phyloP scores from a whole-genome alignment of 2,797 vertebrate species.

The Lepus oiostolus region DNA sequence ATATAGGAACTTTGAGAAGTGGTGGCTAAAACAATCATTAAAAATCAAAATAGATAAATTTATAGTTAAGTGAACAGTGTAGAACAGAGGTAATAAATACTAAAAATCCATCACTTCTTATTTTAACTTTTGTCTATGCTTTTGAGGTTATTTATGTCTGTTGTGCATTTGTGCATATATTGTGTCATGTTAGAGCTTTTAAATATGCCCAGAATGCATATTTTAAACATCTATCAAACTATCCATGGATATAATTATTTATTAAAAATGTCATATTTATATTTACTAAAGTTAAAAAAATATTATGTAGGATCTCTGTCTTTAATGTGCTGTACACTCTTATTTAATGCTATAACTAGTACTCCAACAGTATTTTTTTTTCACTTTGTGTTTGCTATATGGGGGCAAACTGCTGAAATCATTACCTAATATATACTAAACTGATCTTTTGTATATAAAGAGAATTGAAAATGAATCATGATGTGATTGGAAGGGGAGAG shows the following conservation, averaged over 20 bases:
- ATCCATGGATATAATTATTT: not conserved
- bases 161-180: not conserved
- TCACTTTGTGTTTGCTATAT: too few relatives aligned
- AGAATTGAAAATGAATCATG: too few relatives aligned
- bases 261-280: not conserved
- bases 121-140: slow-evolving; percentile 3
- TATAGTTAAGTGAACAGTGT: not conserved
- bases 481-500: too few relatives aligned
- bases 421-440: too few relatives aligned
- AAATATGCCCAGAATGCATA: not conserved
- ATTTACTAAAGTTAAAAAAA: too few relatives aligned
- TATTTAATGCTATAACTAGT: too few relatives aligned
- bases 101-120: not conserved
- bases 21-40: not conserved
- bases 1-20: not conserved
- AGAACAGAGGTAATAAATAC: not conserved
- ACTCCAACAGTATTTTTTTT: too few relatives aligned
- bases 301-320: too few relatives aligned
- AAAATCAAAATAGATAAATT: not conserved
- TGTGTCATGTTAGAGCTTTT: not conserved
- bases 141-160: not conserved
- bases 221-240: slow-evolving; percentile 24
- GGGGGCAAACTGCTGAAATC: too few relatives aligned
- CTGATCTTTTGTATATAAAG: too few relatives aligned
- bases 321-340: too few relatives aligned